Conservation (phyloP, 2,113 vertebrate genomes). For the Crotalus helleri region DNA sequence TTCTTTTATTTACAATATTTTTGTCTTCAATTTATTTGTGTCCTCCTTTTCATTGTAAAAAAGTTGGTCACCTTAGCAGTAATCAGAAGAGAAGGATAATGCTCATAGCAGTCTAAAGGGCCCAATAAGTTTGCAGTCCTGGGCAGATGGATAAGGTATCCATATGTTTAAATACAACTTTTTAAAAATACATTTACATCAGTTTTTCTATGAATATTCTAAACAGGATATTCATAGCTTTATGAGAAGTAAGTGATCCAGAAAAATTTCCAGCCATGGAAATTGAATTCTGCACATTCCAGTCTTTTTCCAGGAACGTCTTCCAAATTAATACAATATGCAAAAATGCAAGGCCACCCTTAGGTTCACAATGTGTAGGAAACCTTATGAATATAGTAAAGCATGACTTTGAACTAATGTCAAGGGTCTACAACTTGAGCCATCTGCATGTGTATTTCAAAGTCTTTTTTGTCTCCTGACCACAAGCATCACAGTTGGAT, state of each 20-base stretch:
- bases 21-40: too few species aligned
- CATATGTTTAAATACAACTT: slow-evolving; percentile 5
- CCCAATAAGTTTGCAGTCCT: neutral
- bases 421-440: neutral
- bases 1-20: too few species aligned
- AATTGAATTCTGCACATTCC: slow-evolving; percentile 48
- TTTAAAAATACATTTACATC: neutral
- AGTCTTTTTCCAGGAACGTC: slow-evolving; percentile 41
- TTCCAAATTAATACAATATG: slow-evolving; percentile 54
- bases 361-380: slow-evolving; percentile 31
- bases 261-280: slow-evolving; percentile 25
- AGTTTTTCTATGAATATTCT: slow-evolving; percentile 22
- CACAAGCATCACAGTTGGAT: neutral
- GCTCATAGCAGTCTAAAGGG: neutral
- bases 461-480: neutral
- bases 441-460: neutral
- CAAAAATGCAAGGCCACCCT: slow-evolving; percentile 24
- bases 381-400: slow-evolving; percentile 24
- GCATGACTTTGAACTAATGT: neutral
- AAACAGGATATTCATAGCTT: slow-evolving; percentile 35
- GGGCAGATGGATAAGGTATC: neutral
- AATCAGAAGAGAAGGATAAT: neutral
- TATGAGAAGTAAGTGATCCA: slow-evolving; percentile 33
- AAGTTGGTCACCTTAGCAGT: neutral
- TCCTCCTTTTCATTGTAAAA: too few species aligned